Evolutionary conservation across 2,888 invertebrate species (phyloP), one percentile per base, ranked within the genome.

Genomic region (Diadegma fenestrale): DNA sequence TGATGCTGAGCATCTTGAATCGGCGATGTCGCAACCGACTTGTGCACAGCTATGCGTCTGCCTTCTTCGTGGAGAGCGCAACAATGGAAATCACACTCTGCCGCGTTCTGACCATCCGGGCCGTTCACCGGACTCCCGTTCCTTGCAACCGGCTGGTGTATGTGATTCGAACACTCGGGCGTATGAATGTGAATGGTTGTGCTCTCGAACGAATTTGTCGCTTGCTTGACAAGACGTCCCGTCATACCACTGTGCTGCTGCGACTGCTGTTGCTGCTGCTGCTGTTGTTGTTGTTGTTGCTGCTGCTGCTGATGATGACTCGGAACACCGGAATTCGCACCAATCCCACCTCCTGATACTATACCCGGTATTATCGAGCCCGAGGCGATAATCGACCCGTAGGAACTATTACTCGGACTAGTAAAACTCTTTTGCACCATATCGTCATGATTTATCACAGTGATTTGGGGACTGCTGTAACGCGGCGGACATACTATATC

Each of bases 11-110:
- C 95, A 93, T 98, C 98, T 94, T 97, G 98, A 87, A 98, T 98
- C 90, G 98, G 98, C 87, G 98, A 98, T 89, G 98, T 98, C 90
- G 98, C 98, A 89, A 98, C 98, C 93, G 97, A 97, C 94, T 98
- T 98, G 95, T 98, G 98, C 88, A 98, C 98, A 88, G 98, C 98
- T 92, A 98, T 98, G 93, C 97, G 96, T 86, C 98, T 96, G 10
- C 98, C 98, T 94, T 98, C 98, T 94, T 98, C 98, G 95, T 98
- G 98, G 91, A 98, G 95, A 88, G 98, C 97, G 95, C 98, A 98
- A 94, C 98, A 98, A 94, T 98, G 98, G 95, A 98, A 98, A 95
- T 98, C 98, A 95, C 98, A 98, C 94, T 98, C 98, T 89, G 95
- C 95, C 64, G 92, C 92, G 48, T 95, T 93, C 92, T 95, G 93